Evolutionary conservation across 2,113 vertebrate species (phyloP).

Genomic region (Hippoglossus stenolepis): DNA sequence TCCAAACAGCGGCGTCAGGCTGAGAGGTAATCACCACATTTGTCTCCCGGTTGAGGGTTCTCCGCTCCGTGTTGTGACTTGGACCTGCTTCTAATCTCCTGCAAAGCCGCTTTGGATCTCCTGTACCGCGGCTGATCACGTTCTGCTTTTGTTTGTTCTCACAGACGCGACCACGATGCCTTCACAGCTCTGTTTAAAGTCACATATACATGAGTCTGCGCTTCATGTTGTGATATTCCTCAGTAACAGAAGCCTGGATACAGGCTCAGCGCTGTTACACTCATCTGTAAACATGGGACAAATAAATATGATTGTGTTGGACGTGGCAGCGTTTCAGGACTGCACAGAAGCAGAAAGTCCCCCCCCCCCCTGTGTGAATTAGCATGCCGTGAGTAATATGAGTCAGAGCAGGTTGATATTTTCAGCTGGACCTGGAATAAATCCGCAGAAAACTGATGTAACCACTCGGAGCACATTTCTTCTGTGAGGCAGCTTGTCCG

Average conservation of each 20-base stretch:
- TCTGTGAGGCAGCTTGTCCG: not conserved
- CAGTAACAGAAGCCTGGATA: conserved; percentile 14
- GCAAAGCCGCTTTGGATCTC: conserved; percentile 42
- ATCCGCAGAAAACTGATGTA: conserved; percentile 6
- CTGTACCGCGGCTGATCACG: conserved; percentile 21
- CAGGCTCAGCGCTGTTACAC: conserved; percentile 43
- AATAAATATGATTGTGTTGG: conserved; percentile 35
- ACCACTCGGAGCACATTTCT: not conserved
- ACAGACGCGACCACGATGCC: conserved; percentile 4
- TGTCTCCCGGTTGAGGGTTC: too few relatives aligned
- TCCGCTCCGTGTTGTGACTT: too few relatives aligned
- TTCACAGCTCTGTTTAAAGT: conserved; percentile 37
- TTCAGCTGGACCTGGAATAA: conserved; percentile 13
- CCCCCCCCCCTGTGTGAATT: not conserved
- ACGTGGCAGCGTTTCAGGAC: conserved; percentile 7
- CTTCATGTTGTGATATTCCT: conserved; percentile 37
- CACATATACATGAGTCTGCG: conserved; percentile 13
- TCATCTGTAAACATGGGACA: conserved; percentile 61
- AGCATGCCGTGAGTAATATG: conserved; percentile 1
- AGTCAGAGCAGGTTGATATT: conserved; percentile 24
- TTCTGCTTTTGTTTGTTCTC: conserved; percentile 43
- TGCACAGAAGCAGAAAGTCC: not conserved
- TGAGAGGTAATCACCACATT: conserved; percentile 20
- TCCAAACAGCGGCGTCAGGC: not conserved
- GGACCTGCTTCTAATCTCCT: too few relatives aligned